A percentile compares a stretch with the other conserved stretches of the same genome.
Evolutionary conservation across 2,113 vertebrate species (phyloP).

Genomic region (Mesoclemmys tuberculata): DNA sequence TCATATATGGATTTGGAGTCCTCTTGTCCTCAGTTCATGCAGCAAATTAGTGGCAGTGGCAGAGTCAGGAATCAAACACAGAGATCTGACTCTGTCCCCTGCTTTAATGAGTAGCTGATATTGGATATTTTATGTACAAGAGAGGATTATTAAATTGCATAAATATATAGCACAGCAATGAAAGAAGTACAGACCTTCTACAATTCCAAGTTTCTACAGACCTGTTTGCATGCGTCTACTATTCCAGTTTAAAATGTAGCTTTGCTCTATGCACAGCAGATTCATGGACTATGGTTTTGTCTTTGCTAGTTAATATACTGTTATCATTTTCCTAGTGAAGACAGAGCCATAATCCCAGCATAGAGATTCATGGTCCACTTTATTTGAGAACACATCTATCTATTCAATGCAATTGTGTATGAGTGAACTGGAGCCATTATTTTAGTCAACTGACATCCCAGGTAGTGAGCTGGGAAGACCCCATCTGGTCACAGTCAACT

Average conservation of each 20-base stretch:
- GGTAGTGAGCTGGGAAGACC: background rate
- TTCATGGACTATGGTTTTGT: background rate
- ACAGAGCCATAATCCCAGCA: background rate
- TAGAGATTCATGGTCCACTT: background rate
- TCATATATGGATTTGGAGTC: accelerated
- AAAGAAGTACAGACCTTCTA: accelerated
- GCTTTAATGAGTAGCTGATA: background rate
- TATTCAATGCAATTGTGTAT: background rate
- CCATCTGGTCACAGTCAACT: background rate
- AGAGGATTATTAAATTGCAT: background rate
- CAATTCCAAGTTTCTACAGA: background rate
- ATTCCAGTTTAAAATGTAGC: background rate
- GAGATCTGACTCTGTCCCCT: background rate
- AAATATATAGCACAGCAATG: accelerated
- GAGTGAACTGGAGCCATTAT: background rate
- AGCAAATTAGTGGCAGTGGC: background rate
- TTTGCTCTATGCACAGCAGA: background rate
- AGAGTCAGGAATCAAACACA: background rate
- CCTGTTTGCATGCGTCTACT: background rate
- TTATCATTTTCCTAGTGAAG: background rate
- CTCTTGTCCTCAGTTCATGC: background rate
- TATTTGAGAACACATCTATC: background rate
- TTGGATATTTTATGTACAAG: background rate
- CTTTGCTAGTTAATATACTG: background rate
- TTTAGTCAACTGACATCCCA: background rate